phyloP scores from a whole-genome alignment of 2,888 invertebrate genomes.

The Patella pellucida region DNA sequence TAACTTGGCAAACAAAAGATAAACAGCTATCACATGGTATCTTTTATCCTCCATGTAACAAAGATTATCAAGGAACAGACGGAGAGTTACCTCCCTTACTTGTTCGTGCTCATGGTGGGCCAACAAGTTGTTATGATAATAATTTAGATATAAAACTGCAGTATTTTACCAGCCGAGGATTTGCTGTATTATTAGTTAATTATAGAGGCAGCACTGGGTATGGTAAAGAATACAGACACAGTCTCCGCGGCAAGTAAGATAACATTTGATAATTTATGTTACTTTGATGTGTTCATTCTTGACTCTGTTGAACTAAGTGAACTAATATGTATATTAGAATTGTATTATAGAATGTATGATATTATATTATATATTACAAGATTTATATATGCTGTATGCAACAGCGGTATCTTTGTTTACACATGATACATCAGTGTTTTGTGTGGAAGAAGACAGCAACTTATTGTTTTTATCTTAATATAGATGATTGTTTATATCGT shows the following conservation, averaged over 20 bases:
- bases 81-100: slow-evolving; percentile 68
- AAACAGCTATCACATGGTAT: slow-evolving; percentile 59
- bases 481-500: too few species aligned
- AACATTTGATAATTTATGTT: background rate
- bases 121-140: slow-evolving; percentile 62
- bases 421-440: too few species aligned
- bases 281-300: background rate
- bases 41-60: slow-evolving; percentile 69
- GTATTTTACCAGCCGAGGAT: slow-evolving; percentile 71
- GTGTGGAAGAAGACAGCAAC: too few species aligned
- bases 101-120: slow-evolving; percentile 72
- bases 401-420: too few species aligned
- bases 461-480: too few species aligned
- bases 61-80: slow-evolving; percentile 58
- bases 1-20: slow-evolving; percentile 64
- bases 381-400: too few species aligned
- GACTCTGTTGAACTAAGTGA: background rate
- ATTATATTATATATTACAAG: too few species aligned
- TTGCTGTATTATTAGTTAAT: slow-evolving; percentile 72
- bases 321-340: background rate
- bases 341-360: background rate
- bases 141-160: slow-evolving; percentile 67
- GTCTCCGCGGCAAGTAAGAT: slow-evolving; percentile 59
- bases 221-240: slow-evolving; percentile 68
- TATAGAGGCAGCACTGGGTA: slow-evolving; percentile 72